Evolutionary conservation across 2,113 vertebrate genomes (phyloP), one percentile per base, ranked within the genome.

Genomic region (Anser cygnoides): DNA sequence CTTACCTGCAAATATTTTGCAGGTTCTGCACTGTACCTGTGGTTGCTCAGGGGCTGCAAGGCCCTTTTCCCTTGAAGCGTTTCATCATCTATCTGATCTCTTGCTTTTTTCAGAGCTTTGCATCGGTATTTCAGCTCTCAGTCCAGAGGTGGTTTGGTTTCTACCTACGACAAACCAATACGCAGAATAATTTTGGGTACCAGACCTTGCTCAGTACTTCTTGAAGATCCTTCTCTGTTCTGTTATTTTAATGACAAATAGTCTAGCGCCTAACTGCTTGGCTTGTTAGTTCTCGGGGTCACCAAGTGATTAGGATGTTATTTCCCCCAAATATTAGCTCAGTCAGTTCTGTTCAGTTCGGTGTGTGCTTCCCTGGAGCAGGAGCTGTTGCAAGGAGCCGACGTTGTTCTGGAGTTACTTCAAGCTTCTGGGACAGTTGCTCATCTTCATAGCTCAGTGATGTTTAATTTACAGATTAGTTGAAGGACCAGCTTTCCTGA

Each of bases 251-350:
- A 50, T 68, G 80, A 21, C 65, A 26, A 28, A 2, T 1, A 78
- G 61, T n/a, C 71, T 71, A 59, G 26, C 6, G 43, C 58, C 21
- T 35, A 82, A 84, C 72, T 49, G 19, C 39, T 59, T 87, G 12
- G 4, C 61, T 81, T 67, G 65, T 54, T 87, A 31, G 3, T 84
- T 89, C 61, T 50, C 35, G 10, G 63, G 54, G 71, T 54, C 37
- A 70, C 63, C n/a, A 7, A 66, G 78, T 66, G 71, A 89, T 70
- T 77, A 88, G 63, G 44, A 9, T 49, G 37, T 76, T 73, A 65
- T 79, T 91, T 76, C 37, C 59, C 54, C 46, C 92, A 70, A 93
- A 95, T 68, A 87, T 55, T 84, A 82, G 77, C 83, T 94, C 58
- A 44, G 2, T 95, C 91, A 72, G 54, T 91, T 87, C 67, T 73